Evolutionary conservation across 1,140 invertebrate species (phyloP), one percentile per base, ranked within the genome.

Genomic region (Semibalanus balanoides): DNA sequence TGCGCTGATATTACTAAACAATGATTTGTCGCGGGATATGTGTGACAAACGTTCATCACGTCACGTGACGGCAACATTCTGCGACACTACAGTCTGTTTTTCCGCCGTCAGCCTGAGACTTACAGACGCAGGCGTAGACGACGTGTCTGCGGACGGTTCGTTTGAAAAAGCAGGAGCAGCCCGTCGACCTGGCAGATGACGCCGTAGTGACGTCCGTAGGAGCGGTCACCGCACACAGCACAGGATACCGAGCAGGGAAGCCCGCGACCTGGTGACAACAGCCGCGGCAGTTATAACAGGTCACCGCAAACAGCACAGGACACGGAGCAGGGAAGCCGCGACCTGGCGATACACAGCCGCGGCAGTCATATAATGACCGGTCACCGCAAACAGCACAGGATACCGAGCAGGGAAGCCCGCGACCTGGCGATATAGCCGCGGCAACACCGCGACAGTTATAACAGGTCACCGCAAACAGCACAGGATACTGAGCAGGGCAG

Each of bases 161-260:
- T 83, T 95, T 95, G 83, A 95, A 95, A 82, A 95, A 95, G 80
- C 93, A 95, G 69, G 91, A 92, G 82, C 93, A 95, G 11, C 93
- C n/a, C n/a, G n/a, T n/a, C 93, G 80, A 95, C 93, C 82, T 93
- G 95, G 81, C 92, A 92, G 82, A 88, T 90, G 17, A 92, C 90
- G 0, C 93, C 93, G 80, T 95, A 95, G 83, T 95, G 93, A 82
- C 93, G 93, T 0, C 93, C 93, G 79, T 91, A 94, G 27, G 91
- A 92, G 81, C 90, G 89, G 84, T 95, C 93, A 0, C 93, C 93
- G 81, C 93, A 95, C 71, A 95, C 92, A 79, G 74, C 76, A 72
- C 78, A 80, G 74, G 78, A 43, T 31, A 76, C 77, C 73, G 11
- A 1, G 51, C 14, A 64, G 11, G 51, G 51, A 7, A 64, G 14